Conservation (phyloP, 2,113 vertebrate genomes). For the Protobothrops mucrosquamatus region DNA sequence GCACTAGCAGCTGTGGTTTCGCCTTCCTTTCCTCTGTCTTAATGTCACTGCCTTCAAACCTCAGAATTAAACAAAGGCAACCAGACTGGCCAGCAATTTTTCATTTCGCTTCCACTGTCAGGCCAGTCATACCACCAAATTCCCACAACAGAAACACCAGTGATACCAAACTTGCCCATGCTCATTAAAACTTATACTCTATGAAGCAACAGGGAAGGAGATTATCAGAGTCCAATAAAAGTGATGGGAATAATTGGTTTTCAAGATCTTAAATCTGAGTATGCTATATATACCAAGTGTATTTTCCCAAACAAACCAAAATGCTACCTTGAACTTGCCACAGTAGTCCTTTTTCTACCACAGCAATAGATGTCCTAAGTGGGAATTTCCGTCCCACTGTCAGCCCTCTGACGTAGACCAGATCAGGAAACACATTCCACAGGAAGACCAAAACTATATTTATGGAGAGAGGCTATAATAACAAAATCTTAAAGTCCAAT, state of each 20-base stretch:
- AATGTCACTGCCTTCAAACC: neutral
- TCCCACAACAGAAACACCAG: neutral
- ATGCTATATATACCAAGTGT: accelerated
- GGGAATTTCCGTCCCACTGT: neutral
- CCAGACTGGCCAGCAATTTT: neutral
- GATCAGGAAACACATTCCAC: neutral
- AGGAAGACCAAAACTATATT: neutral
- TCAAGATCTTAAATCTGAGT: neutral
- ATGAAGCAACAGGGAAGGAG: neutral
- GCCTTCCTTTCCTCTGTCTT: neutral
- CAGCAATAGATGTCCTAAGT: neutral
- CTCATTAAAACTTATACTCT: neutral
- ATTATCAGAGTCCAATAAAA: neutral
- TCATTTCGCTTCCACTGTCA: neutral
- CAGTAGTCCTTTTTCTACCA: neutral
- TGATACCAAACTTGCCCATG: neutral
- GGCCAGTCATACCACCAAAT: neutral
- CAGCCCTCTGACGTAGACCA: neutral
- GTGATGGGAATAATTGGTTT: neutral
- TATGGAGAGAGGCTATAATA: neutral
- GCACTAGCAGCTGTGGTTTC: neutral
- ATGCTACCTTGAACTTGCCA: neutral
- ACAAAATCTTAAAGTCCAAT: neutral
- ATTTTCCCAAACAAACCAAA: neutral
- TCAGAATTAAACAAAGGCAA: neutral